A percentile compares a stretch with the other conserved stretches of the same genome.
Evolutionary conservation across 1,140 invertebrate species (phyloP).

Genomic region (Aethina tumida): DNA sequence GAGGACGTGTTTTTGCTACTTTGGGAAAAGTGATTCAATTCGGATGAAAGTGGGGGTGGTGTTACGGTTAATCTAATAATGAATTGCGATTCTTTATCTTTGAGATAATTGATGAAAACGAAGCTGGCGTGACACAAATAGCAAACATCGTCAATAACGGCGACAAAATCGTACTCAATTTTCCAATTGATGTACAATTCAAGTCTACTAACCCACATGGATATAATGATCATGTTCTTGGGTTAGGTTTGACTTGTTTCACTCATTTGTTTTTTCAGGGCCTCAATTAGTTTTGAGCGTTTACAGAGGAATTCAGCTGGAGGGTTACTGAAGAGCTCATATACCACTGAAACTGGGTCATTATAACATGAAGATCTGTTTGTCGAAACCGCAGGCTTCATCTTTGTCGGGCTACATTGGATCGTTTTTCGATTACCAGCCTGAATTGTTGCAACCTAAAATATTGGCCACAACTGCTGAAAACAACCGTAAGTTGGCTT

Average conservation of each 20-base stretch:
- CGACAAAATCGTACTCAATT: constrained; percentile 31
- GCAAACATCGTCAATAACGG: constrained; percentile 30
- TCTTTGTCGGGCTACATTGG: constrained; percentile 30
- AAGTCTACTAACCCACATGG: constrained; percentile 33
- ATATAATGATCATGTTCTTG: too few relatives aligned
- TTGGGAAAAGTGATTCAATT: too few relatives aligned
- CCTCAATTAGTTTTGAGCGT: constrained; percentile 34
- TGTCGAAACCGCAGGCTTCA: constrained; percentile 29
- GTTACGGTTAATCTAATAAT: too few relatives aligned
- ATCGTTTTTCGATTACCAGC: constrained; percentile 34
- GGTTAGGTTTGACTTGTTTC: too few relatives aligned
- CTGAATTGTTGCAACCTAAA: constrained; percentile 31
- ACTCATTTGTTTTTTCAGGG: constrained; percentile 23
- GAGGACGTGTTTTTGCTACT: too few relatives aligned
- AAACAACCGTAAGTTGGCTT: constrained; percentile 27
- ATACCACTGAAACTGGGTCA: constrained; percentile 28
- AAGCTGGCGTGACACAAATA: constrained; percentile 30
- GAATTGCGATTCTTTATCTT: too few relatives aligned
- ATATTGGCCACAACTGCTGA: constrained; percentile 32
- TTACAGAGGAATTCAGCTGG: constrained; percentile 26
- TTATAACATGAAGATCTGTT: constrained; percentile 22
- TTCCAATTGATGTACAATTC: constrained; percentile 31
- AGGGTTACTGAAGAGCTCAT: constrained; percentile 31
- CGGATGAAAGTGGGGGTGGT: too few relatives aligned
- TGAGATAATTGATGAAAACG: too few relatives aligned